A percentile compares a stretch with the other conserved stretches of the same genome.
Conservation (phyloP, 2,888 invertebrate species). For the Sepiola atlantica region DNA sequence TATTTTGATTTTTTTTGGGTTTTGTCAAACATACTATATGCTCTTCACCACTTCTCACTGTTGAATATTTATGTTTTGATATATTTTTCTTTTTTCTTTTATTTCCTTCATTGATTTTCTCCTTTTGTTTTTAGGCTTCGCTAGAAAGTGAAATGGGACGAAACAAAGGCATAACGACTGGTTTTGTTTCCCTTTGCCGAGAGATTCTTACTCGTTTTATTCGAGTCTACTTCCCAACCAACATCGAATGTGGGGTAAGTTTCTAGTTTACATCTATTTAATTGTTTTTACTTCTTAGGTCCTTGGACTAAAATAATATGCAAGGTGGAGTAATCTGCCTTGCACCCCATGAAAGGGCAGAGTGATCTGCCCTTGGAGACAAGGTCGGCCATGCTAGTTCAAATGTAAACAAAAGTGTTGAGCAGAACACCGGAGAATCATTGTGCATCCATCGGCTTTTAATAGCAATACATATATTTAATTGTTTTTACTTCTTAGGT, state of each 20-base stretch:
- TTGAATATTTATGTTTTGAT: not conserved
- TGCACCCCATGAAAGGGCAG: no score
- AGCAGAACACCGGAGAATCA: not conserved
- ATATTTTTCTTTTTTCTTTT: not conserved
- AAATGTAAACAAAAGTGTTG: not conserved
- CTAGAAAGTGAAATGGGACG: slow-evolving; percentile 64
- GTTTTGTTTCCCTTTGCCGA: slow-evolving; percentile 70
- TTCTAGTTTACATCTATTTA: not conserved
- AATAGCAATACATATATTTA: not conserved
- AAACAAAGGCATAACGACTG: slow-evolving; percentile 58
- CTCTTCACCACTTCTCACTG: no score
- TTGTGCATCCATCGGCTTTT: not conserved
- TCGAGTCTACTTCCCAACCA: slow-evolving; percentile 66
- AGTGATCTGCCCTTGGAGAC: no score
- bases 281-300: not conserved
- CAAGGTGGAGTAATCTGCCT: no score
- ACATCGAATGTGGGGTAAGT: slow-evolving; percentile 63
- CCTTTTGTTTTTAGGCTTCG: slow-evolving; percentile 63
- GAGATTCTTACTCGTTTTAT: slow-evolving; percentile 69
- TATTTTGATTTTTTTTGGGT: not conserved
- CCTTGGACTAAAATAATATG: no score
- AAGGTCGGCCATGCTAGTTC: not conserved
- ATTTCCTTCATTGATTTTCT: not conserved
- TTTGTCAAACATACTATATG: not conserved
- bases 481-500: not conserved